phyloP scores from a whole-genome alignment of 2,797 vertebrate species.

The Cephalopachus bancanus region DNA sequence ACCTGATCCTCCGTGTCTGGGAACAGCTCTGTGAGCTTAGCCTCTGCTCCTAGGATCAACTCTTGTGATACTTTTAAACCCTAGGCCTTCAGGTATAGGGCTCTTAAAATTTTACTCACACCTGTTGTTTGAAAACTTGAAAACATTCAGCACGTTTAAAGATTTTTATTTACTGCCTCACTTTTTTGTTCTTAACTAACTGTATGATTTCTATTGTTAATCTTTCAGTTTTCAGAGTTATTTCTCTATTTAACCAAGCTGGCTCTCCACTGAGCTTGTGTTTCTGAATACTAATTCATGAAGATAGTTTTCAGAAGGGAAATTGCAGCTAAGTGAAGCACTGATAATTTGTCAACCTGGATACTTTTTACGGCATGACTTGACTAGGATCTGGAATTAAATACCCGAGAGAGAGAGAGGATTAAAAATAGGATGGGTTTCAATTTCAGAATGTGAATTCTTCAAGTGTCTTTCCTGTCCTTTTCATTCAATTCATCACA shows the following conservation, averaged over 20 bases:
- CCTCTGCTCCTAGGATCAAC: neutral
- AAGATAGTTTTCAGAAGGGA: conserved; percentile 55
- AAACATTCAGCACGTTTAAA: neutral
- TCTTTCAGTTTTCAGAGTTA: conserved; percentile 41
- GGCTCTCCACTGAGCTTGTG: neutral
- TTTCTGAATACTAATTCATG: conserved; percentile 53
- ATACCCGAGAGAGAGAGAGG: neutral
- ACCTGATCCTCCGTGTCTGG: neutral
- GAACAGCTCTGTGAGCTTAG: accelerated
- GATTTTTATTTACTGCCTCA: neutral
- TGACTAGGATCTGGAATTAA: conserved; percentile 68
- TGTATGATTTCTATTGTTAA: conserved; percentile 34
- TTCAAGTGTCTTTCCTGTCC: conserved; percentile 59
- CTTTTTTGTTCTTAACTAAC: neutral
- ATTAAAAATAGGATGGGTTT: conserved; percentile 74
- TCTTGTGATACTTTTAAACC: neutral
- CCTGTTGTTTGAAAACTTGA: conserved; percentile 8
- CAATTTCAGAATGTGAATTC: conserved; percentile 73
- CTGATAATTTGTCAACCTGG: conserved; percentile 71
- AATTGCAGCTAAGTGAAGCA: conserved; percentile 59
- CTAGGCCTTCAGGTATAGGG: neutral
- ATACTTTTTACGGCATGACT: conserved; percentile 64
- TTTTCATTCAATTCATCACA: conserved; percentile 65
- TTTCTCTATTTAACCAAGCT: conserved; percentile 31
- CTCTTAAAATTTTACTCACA: neutral